phyloP scores from a whole-genome alignment of 2,888 invertebrate species.

The Rhagophthalmus giganteus region DNA sequence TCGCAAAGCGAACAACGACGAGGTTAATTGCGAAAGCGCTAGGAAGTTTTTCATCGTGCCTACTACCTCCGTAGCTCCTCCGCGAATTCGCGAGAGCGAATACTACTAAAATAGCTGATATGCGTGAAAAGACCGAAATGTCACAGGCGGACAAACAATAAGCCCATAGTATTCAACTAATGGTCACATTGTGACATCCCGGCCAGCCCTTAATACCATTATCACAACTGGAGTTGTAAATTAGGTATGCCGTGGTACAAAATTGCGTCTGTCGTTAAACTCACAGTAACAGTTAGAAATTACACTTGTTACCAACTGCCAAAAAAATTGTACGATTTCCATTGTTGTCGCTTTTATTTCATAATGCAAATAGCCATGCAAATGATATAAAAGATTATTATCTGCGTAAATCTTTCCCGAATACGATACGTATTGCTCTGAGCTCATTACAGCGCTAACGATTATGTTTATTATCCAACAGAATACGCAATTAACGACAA shows the following conservation, averaged over 20 bases:
- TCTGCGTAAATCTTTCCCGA: conserved; percentile 24
- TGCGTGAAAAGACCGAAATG: conserved; percentile 22
- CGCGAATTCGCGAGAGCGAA: no score
- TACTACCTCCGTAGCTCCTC: no score
- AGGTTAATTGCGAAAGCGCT: conserved; percentile 19
- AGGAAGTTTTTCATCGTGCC: conserved; percentile 18
- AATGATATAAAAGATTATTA: conserved; percentile 28
- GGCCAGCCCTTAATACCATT: conserved; percentile 34
- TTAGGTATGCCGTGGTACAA: conserved; percentile 31
- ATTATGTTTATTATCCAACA: conserved; percentile 48
- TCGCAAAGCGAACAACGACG: no score
- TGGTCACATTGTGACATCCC: conserved; percentile 35
- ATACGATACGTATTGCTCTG: conserved; percentile 17
- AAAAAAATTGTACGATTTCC: conserved; percentile 1
- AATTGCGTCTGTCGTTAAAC: conserved; percentile 12
- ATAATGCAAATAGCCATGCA: conserved; percentile 10
- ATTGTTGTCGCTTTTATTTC: conserved; percentile 11
- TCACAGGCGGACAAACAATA: conserved; percentile 34
- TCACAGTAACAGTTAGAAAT: conserved; percentile 5
- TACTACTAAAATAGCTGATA: conserved; percentile 12
- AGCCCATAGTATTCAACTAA: conserved; percentile 36
- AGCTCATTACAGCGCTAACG: conserved; percentile 42
- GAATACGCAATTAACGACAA: conserved; percentile 50
- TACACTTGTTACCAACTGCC: neutral
- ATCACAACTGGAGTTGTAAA: conserved; percentile 30